Base-by-base conservation (phyloP, 35 echinoderm and acorn worm genomes). In the Apostichopus japonicus region DNA sequence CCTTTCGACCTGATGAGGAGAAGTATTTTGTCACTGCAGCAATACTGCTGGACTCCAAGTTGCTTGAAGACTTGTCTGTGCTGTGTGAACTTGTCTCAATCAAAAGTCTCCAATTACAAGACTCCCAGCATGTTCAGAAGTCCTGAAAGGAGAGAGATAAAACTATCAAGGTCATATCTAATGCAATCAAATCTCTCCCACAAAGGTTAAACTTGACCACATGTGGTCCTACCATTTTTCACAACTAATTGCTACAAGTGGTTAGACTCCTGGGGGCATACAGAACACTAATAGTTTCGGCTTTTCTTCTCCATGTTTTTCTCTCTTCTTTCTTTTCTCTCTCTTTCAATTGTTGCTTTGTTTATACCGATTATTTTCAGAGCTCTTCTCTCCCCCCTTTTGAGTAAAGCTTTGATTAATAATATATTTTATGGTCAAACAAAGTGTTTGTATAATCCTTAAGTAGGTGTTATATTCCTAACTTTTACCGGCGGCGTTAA, bases 241-340 rank as follows among this genome's bases (percentile, higher is more conserved):
- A 84, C 81, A 84, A 19, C 51, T 84, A 84, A 84, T 84, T 84
- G 81, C 81, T 84, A 84, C 81, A 84, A 84, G 81, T 84, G 81
- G 81, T 84, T 84, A 58, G 56, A 54, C 81, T 84, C 81, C 81
- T 84, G 81, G 81, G 81, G 81, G 81, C 56, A 84, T 10, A 24
- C 17, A 21, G 23, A 22, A 6, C 81, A 58, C 17, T n/a, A 84
- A 57, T 57, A 13, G 54, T 57, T 84, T 44, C 0, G 2, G 33
- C 33, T 44, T 44, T 44, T 44, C 33, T 44, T 44, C 33, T 4
- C 33, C 33, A 44, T 44, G 4, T 44, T 44, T 44, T 84, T 52
- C 79, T 83, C 57, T 23, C 11, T 59, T 54, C 21, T 44, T 59
- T 54, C 21, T 44, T 54, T 58, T 84, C 4, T 84, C 21, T 58